These are phyloP conservation scores for Spialia ferax DNA, from an alignment of 2,888 invertebrate genomes.

Conservation along the genomic window DNA sequence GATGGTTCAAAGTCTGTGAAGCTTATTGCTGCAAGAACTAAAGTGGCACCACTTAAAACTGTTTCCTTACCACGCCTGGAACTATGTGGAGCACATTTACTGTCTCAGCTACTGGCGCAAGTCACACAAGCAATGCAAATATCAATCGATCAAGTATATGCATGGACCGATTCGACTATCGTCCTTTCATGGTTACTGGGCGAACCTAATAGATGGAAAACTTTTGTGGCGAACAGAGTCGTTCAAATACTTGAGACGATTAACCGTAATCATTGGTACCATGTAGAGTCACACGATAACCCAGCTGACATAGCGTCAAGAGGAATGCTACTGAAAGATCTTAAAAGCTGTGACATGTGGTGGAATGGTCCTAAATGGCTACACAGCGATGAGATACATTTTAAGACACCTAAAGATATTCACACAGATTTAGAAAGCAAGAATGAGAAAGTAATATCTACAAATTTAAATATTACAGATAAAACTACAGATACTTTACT, in stretches of 20 bases:
- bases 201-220: background rate
- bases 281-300: conserved; percentile 3
- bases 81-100: background rate
- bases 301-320: conserved; percentile 12
- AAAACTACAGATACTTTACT: background rate
- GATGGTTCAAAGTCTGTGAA: conserved; percentile 6
- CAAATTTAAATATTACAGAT: background rate
- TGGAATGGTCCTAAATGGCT: conserved; percentile 7
- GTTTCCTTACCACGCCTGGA: conserved; percentile 44
- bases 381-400: background rate
- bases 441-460: background rate
- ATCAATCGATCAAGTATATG: background rate
- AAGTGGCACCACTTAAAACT: conserved; percentile 47
- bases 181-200: background rate
- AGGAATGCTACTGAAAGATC: conserved; percentile 5
- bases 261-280: background rate
- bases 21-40: conserved; percentile 45
- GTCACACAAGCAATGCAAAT: background rate
- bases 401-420: background rate
- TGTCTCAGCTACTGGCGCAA: background rate
- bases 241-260: background rate
- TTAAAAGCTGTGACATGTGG: background rate
- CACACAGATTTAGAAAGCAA: background rate
- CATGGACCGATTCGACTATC: background rate
- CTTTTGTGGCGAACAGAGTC: background rate